A percentile compares a stretch with the other conserved stretches of the same genome.
Evolutionary conservation across 2,888 invertebrate genomes (phyloP).

Genomic region (Drosophila meridiana): DNA sequence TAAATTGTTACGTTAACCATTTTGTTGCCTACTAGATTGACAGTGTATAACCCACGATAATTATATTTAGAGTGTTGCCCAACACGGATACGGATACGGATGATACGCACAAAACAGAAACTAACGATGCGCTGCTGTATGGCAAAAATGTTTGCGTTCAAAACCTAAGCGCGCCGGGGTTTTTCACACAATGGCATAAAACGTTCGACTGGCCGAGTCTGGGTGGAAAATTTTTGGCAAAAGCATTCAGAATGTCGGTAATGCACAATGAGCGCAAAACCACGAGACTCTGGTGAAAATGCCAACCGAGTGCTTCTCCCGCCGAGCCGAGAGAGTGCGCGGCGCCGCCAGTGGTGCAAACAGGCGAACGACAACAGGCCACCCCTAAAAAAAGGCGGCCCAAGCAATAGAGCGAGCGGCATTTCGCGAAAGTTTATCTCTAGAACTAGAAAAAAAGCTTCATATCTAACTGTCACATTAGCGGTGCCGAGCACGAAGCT

Average conservation of each 20-base stretch:
- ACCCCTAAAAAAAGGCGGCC: slow-evolving; percentile 62
- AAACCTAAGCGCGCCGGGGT: slow-evolving; percentile 31
- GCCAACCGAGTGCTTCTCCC: slow-evolving; percentile 23
- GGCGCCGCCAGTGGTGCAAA: slow-evolving; percentile 12
- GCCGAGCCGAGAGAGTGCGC: slow-evolving; percentile 34
- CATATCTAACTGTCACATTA: slow-evolving; percentile 1
- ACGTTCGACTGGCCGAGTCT: slow-evolving; percentile 55
- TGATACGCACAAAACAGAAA: slow-evolving; percentile 61
- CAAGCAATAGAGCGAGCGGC: slow-evolving; percentile 19
- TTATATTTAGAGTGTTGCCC: slow-evolving; percentile 42
- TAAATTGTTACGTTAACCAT: slow-evolving; percentile 84
- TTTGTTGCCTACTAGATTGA: slow-evolving; percentile 63
- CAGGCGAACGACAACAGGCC: slow-evolving; percentile 54
- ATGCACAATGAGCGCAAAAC: slow-evolving; percentile 53
- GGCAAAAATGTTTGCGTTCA: slow-evolving; percentile 53
- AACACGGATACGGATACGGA: slow-evolving; percentile 43
- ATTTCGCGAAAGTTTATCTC: slow-evolving; percentile 43
- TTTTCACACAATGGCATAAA: slow-evolving; percentile 55
- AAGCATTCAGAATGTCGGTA: slow-evolving; percentile 59
- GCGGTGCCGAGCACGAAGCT: background rate
- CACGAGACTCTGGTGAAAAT: slow-evolving; percentile 43
- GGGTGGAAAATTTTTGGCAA: slow-evolving; percentile 69
- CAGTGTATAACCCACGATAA: slow-evolving; percentile 53
- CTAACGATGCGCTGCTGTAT: slow-evolving; percentile 37
- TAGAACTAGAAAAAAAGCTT: slow-evolving; percentile 41